Conservation (phyloP, 2,888 invertebrate genomes). For the Hemithea aestivaria region DNA sequence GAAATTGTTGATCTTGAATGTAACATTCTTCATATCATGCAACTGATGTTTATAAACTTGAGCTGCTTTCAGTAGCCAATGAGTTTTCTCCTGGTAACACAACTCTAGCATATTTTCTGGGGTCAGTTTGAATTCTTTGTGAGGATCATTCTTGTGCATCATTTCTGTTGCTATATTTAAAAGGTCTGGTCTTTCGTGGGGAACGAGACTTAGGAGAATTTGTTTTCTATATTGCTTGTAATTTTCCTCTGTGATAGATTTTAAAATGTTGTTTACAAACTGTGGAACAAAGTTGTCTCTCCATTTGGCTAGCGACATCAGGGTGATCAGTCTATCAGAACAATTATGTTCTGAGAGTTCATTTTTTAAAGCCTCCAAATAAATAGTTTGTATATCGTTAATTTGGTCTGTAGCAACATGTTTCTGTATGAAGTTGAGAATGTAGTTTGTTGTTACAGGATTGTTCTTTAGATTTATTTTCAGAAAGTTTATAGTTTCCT, state of each 20-base stretch:
- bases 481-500: constrained; percentile 56
- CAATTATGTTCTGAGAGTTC: constrained; percentile 51
- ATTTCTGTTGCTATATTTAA: constrained; percentile 51
- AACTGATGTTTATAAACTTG: constrained; percentile 66
- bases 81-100: constrained; percentile 69
- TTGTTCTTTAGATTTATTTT: constrained; percentile 62
- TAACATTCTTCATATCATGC: constrained; percentile 68
- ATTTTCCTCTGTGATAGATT: constrained; percentile 53
- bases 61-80: constrained; percentile 71
- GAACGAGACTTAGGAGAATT: constrained; percentile 62
- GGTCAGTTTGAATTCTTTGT: constrained; percentile 65
- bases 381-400: constrained; percentile 52
- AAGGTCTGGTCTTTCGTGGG: constrained; percentile 58
- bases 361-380: constrained; percentile 54
- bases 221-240: constrained; percentile 66
- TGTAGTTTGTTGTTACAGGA: constrained; percentile 59
- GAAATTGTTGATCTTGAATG: constrained; percentile 71
- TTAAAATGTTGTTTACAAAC: constrained; percentile 52
- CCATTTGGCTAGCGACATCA: constrained; percentile 60
- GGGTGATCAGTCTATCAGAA: constrained; percentile 56
- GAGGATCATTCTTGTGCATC: constrained; percentile 62
- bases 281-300: constrained; percentile 46
- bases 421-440: constrained; percentile 51
- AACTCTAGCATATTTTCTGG: constrained; percentile 74
- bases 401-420: constrained; percentile 40